Conservation (phyloP, 2,888 invertebrate genomes). For the Salpingus planirostris region DNA sequence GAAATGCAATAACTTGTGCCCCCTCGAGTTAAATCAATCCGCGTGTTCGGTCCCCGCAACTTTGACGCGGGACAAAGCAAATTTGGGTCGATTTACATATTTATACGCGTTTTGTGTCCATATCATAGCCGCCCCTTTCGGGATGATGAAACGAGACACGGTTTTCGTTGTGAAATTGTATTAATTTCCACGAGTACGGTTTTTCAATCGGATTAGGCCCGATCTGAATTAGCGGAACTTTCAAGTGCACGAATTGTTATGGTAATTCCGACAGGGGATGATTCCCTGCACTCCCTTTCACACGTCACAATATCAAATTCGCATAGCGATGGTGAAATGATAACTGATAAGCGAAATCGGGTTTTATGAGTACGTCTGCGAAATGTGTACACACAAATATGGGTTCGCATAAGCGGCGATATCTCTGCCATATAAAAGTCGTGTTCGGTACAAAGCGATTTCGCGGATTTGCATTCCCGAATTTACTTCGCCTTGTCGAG, state of each 20-base stretch:
- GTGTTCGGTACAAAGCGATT: no score
- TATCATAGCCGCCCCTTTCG: slow-evolving; percentile 13
- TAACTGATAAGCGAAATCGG: no score
- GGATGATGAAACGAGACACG: slow-evolving; percentile 7
- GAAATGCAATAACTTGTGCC: slow-evolving; percentile 18
- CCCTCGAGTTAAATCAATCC: slow-evolving; percentile 29
- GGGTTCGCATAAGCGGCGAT: no score
- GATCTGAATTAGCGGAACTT: slow-evolving; percentile 23
- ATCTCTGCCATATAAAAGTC: no score
- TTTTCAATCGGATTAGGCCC: slow-evolving; percentile 27
- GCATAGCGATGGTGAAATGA: no score
- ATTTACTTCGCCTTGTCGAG: slow-evolving; percentile 20
- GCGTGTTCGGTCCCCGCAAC: slow-evolving; percentile 18
- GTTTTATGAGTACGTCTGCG: no score
- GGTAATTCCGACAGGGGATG: no score
- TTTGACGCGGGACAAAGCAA: slow-evolving; percentile 30
- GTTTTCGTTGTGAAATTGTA: slow-evolving; percentile 19
- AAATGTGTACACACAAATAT: no score
- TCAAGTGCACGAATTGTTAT: slow-evolving; percentile 25
- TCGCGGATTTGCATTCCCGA: slow-evolving; percentile 24
- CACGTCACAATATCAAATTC: no score
- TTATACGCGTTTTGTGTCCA: slow-evolving; percentile 22
- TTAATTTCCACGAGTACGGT: slow-evolving; percentile 27
- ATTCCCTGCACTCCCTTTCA: no score
- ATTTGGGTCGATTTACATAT: slow-evolving; percentile 29